Conservation (phyloP, 2,797 vertebrate species). For the Ctenopoma multispine region DNA sequence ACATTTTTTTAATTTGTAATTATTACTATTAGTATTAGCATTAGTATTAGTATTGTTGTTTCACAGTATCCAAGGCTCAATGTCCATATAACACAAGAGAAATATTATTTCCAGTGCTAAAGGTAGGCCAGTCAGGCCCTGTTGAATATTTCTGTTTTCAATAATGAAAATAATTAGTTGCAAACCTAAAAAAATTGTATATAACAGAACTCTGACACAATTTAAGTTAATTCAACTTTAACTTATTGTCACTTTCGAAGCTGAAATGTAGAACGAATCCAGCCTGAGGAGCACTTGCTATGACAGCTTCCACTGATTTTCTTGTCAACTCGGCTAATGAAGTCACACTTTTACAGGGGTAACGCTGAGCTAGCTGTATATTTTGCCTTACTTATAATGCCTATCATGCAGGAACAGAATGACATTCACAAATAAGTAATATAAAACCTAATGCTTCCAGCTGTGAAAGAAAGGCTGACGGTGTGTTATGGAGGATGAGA, state of each 20-base stretch:
- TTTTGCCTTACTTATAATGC: constrained; percentile 54
- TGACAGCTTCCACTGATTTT: constrained; percentile 38
- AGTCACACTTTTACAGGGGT: constrained; percentile 40
- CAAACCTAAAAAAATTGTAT: not conserved
- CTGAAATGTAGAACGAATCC: constrained; percentile 35
- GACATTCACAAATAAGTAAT: constrained; percentile 59
- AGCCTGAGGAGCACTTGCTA: constrained; percentile 9
- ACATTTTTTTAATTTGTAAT: not conserved
- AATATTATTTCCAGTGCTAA: too few species aligned
- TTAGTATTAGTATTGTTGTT: not conserved
- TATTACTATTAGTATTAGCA: not conserved
- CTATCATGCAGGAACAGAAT: constrained; percentile 47
- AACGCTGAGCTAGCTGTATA: constrained; percentile 47
- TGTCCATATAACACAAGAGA: too few species aligned
- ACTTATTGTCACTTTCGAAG: constrained; percentile 39
- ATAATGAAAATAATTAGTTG: not conserved
- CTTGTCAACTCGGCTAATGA: constrained; percentile 58
- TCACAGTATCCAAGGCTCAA: not conserved
- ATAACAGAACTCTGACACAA: constrained; percentile 5
- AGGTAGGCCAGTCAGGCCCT: too few species aligned
- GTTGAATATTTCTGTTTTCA: too few species aligned
- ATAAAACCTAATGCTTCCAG: constrained; percentile 70
- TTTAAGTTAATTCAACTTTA: constrained; percentile 14
- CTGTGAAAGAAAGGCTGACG: constrained; percentile 61
- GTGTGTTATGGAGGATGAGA: constrained; percentile 51